Percentiles rank a stretch among this genome's conserved stretches.
Evolutionary conservation across 2,888 invertebrate genomes (phyloP).

Genomic region (Taphrorychus bicolor): DNA sequence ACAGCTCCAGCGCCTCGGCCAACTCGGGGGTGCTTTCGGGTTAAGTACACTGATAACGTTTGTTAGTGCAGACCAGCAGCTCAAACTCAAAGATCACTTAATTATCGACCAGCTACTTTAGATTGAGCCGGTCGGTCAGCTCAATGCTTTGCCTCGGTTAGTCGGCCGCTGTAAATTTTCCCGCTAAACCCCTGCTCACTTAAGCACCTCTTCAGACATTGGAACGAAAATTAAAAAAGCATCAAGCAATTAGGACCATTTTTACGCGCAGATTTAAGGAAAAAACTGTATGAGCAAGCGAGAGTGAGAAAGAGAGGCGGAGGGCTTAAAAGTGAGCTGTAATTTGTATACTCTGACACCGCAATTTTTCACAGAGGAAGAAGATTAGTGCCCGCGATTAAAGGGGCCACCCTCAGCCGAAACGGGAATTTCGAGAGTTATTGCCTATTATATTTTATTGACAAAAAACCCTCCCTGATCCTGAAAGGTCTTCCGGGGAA

Average conservation of each 20-base stretch:
- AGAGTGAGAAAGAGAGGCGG: not conserved
- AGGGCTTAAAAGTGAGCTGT: slow-evolving; percentile 48
- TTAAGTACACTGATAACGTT: slow-evolving; percentile 12
- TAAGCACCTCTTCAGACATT: not conserved
- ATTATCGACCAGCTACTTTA: not conserved
- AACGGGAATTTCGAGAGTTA: slow-evolving; percentile 51
- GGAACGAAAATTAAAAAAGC: slow-evolving; percentile 31
- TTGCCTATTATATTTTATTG: slow-evolving; percentile 51
- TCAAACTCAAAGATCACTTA: not conserved
- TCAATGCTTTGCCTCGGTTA: not conserved
- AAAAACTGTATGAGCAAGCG: slow-evolving; percentile 26
- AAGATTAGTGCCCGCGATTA: slow-evolving; percentile 54
- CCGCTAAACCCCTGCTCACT: not conserved
- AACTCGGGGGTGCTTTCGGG: slow-evolving; percentile 3
- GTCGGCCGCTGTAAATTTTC: not conserved
- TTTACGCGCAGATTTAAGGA: slow-evolving; percentile 35
- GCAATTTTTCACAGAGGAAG: slow-evolving; percentile 52
- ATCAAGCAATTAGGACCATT: slow-evolving; percentile 36
- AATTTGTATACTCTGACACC: slow-evolving; percentile 54
- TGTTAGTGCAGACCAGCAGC: slow-evolving; percentile 3
- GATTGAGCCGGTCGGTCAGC: not conserved
- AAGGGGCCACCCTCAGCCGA: slow-evolving; percentile 44
- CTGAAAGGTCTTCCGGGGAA: not conserved
- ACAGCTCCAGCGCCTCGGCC: slow-evolving; percentile 8
- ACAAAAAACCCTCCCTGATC: slow-evolving; percentile 29